phyloP scores from a whole-genome alignment of 1,140 invertebrate genomes.

The Parapsyche elsis region DNA sequence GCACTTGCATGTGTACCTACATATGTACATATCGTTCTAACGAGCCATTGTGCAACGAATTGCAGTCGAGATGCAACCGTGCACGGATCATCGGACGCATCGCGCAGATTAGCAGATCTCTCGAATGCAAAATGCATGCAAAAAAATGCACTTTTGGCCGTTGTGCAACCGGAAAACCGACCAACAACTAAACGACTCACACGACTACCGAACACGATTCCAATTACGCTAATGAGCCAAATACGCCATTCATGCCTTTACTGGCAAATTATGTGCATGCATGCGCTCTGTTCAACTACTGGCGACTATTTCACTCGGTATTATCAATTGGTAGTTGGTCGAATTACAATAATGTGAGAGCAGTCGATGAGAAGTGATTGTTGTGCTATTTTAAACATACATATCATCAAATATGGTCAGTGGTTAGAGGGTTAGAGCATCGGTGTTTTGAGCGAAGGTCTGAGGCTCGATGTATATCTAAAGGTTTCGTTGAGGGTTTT shows the following conservation, averaged over 20 bases:
- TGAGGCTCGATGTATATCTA: no score
- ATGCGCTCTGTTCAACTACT: no score
- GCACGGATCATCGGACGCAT: not conserved
- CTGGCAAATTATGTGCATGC: no score
- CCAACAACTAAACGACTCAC: not conserved
- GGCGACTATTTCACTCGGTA: no score
- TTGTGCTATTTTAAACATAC: no score
- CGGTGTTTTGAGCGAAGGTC: no score
- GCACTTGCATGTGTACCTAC: not conserved
- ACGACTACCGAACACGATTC: conserved; percentile 16
- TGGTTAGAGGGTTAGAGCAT: no score
- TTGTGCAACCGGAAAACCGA: conserved; percentile 15
- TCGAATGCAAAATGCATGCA: not conserved
- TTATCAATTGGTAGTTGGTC: no score
- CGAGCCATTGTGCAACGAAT: not conserved
- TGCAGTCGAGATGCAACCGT: not conserved
- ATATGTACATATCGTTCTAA: conserved; percentile 1
- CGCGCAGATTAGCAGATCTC: not conserved
- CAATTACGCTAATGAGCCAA: conserved; percentile 17
- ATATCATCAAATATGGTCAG: no score
- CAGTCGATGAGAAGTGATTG: no score
- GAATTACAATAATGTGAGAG: no score
- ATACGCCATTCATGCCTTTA: not conserved
- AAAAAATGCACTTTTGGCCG: not conserved
- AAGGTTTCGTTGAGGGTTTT: no score